Evolutionary conservation across 2,113 vertebrate species (phyloP).

Genomic region (Cyphomyrus plagiostoma): DNA sequence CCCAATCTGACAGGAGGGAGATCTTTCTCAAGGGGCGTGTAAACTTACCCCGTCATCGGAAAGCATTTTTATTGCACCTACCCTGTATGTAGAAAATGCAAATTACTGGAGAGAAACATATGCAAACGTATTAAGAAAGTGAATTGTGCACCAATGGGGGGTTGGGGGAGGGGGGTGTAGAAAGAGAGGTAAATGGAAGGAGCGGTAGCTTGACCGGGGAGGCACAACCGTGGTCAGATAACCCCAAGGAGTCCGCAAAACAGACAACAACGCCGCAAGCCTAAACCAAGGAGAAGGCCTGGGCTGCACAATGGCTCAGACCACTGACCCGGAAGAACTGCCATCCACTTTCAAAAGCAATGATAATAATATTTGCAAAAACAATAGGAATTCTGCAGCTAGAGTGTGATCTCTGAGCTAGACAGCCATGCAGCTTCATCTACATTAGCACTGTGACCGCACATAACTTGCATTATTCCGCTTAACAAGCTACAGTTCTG

Average conservation of each 20-base stretch:
- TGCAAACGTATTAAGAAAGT: neutral
- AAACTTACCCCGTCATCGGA: neutral
- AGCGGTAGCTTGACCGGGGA: neutral
- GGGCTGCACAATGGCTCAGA: neutral
- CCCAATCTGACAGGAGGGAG: neutral
- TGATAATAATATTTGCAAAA: too few species aligned
- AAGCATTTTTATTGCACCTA: neutral
- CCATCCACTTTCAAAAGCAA: too few species aligned
- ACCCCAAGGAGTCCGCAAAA: too few species aligned
- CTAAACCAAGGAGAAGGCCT: neutral
- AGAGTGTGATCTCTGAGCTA: neutral
- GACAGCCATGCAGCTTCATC: neutral
- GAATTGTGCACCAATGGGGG: too few species aligned
- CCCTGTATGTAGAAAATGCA: neutral
- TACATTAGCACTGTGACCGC: neutral
- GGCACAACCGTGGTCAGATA: too few species aligned
- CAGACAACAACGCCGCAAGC: neutral
- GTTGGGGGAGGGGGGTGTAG: too few species aligned
- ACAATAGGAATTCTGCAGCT: neutral
- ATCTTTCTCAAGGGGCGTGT: too few species aligned
- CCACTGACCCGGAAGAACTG: too few species aligned
- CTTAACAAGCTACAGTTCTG: neutral
- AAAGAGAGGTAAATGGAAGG: neutral
- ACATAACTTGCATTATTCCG: neutral
- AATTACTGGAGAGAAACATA: neutral